Base-by-base conservation (phyloP, 2,797 vertebrate genomes). In the Schizothorax lantsangensis region DNA sequence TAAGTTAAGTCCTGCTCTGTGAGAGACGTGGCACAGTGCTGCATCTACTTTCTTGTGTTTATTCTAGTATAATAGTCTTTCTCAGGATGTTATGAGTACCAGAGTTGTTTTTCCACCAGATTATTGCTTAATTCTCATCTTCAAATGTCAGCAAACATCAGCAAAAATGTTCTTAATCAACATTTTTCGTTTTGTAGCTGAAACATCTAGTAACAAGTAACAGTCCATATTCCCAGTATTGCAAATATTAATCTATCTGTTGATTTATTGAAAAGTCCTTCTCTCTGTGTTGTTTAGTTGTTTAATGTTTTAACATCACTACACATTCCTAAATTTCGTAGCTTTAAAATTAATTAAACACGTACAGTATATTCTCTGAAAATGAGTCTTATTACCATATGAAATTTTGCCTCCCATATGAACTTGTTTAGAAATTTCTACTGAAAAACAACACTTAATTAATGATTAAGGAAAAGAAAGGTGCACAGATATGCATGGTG, bases 1-100 rank as follows among this genome's bases (percentile, higher is more conserved):
- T 47, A 12, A 5, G 14, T 3, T 9, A 15, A 47, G 8, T n/a
- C 36, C 26, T 26, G 49, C 8, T n/a, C 54, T 43, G 30, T 88
- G 57, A 43, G 87, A 72, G 79, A 89, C 57, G 47, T 89, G 83
- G 79, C 86, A 87, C 36, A 11, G 47, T 26, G 21, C 30, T 69
- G 21, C 47, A 17, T 66, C 43, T 62, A 5, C 43, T 49, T 62
- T 77, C 36, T 83, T 43, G 11, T 78, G 47, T 66, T 73, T 66
- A 75, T 73, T 54, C 26, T 43, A 40, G 38, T 71, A 23, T 36
- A 40, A 9, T 66, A 38, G 3, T 79, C 47, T 19, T 38, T 40
- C n/a, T 30, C 30, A 10, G 14, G 9, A 12, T 81, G 14, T 49
- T 36, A 30, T 43, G 19, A 52, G 2, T 49, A 38, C 36, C 19